Percentiles rank a stretch among this genome's conserved stretches.
Evolutionary conservation across 2,113 vertebrate genomes (phyloP).

Genomic region (Macrotus californicus): DNA sequence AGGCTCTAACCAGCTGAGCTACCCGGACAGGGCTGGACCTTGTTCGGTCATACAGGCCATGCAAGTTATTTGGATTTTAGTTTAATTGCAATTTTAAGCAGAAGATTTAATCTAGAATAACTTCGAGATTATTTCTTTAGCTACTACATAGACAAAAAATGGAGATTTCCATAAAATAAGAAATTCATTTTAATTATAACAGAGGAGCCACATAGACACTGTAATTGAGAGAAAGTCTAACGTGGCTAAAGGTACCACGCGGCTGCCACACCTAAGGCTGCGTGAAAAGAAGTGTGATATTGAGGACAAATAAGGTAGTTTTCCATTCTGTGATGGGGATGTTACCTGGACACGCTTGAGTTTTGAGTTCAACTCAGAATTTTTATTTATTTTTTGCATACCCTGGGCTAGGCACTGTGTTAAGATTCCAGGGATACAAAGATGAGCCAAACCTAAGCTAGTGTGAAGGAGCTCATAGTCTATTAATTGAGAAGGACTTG

Average conservation of each 20-base stretch:
- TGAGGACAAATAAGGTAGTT: neutral
- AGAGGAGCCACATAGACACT: neutral
- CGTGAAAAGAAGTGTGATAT: neutral
- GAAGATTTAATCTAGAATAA: neutral
- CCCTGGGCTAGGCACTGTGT: neutral
- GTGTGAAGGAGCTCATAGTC: neutral
- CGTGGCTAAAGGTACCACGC: neutral
- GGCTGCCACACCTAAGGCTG: neutral
- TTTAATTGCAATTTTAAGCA: neutral
- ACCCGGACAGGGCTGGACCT: no score
- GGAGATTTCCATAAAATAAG: neutral
- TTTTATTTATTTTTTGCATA: neutral
- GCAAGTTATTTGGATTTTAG: neutral
- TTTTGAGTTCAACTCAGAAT: conserved; percentile 13
- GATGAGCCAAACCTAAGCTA: neutral
- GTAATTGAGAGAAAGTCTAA: neutral
- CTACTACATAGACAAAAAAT: neutral
- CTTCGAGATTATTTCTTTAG: neutral
- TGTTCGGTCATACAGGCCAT: neutral
- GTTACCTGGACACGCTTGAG: neutral
- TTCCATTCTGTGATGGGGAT: neutral
- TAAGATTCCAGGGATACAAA: neutral
- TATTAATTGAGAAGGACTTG: neutral
- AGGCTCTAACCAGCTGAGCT: no score
- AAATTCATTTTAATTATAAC: neutral